These are phyloP conservation scores for Nezara viridula DNA, from an alignment of 2,888 invertebrate species.

Conservation along the genomic window DNA sequence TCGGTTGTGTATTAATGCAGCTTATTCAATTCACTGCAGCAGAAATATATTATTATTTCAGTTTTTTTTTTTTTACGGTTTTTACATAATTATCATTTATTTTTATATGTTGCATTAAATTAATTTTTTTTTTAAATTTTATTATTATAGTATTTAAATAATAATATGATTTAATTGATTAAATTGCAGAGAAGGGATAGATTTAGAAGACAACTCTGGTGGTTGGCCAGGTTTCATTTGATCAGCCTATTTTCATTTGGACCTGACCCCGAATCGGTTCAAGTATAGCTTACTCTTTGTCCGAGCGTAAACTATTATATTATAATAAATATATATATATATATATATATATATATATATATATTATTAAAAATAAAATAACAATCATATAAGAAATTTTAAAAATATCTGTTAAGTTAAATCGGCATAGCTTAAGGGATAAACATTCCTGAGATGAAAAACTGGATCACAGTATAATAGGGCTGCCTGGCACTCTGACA, in stretches of 20 bases:
- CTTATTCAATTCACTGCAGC: no score
- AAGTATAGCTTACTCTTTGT: slow-evolving; percentile 29
- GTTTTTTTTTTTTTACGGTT: background rate
- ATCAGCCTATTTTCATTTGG: slow-evolving; percentile 46
- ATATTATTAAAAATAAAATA: background rate
- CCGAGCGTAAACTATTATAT: background rate
- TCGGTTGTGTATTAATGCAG: no score
- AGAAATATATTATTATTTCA: no score
- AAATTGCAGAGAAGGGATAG: slow-evolving; percentile 21
- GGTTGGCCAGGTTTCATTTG: slow-evolving; percentile 40
- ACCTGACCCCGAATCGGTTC: slow-evolving; percentile 43
- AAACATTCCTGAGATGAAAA: background rate
- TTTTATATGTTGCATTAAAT: background rate
- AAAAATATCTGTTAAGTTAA: background rate
- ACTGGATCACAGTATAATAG: slow-evolving; percentile 38
- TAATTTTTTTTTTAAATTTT: background rate
- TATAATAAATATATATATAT: background rate
- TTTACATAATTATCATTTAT: background rate
- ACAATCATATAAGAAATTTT: background rate
- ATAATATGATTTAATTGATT: background rate
- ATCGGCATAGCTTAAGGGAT: background rate
- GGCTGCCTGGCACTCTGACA: slow-evolving; percentile 1
- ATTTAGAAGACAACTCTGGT: slow-evolving; percentile 23
- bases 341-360: background rate
- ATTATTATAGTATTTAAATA: background rate